A percentile compares a stretch with the other conserved stretches of the same genome.
These are phyloP conservation scores for Proterorhinus semilunaris DNA, from an alignment of 2,113 vertebrate genomes.

Conservation along the genomic window DNA sequence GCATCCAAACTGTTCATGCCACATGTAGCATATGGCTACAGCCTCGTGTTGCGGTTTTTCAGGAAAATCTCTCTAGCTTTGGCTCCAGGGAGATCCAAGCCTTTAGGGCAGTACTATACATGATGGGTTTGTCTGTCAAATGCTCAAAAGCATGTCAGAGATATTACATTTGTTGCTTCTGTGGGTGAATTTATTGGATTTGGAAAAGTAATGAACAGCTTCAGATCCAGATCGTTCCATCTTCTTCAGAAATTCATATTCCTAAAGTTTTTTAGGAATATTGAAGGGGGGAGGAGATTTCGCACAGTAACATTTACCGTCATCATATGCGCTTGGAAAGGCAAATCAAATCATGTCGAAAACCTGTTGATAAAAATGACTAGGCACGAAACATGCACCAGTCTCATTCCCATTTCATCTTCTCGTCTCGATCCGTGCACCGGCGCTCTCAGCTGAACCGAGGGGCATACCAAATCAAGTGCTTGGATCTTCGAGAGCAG, in stretches of 20 bases:
- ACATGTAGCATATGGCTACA: constrained; percentile 49
- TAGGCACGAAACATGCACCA: neutral
- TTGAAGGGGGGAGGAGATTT: no score
- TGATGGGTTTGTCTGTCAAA: neutral
- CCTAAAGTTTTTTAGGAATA: no score
- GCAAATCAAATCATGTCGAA: constrained; percentile 17
- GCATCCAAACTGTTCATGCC: constrained; percentile 21
- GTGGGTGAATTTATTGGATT: neutral
- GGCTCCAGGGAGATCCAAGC: neutral
- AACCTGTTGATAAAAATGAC: neutral
- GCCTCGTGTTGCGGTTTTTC: constrained; percentile 1
- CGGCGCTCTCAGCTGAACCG: constrained; percentile 34
- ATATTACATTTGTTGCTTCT: neutral
- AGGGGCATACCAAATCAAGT: constrained; percentile 52
- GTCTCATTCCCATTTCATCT: constrained; percentile 42
- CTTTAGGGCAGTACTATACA: neutral
- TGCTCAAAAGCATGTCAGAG: neutral
- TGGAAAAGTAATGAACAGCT: neutral
- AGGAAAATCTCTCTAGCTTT: neutral
- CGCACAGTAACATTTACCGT: no score
- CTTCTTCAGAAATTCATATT: neutral
- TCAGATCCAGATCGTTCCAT: neutral
- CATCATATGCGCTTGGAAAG: no score
- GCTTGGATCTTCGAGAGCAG: constrained; percentile 25
- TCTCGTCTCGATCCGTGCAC: constrained; percentile 28